Conservation (phyloP, 2,113 vertebrate genomes). For the Acanthochromis polyacanthus region DNA sequence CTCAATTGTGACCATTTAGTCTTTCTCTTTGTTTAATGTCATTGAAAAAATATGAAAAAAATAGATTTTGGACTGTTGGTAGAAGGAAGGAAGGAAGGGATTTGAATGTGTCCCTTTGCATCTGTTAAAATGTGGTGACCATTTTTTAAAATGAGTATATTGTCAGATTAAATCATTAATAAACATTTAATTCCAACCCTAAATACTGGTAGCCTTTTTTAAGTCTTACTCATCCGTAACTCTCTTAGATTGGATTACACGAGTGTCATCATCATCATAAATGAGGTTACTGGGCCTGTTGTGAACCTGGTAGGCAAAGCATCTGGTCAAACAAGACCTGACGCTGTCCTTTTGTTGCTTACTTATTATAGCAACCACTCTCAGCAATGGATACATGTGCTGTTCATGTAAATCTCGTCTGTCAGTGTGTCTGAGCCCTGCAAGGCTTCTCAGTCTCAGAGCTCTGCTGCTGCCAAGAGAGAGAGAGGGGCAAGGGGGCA, state of each 20-base stretch:
- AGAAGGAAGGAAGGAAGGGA: no score
- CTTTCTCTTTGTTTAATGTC: no score
- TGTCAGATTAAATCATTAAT: no score
- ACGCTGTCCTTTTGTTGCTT: constrained; percentile 38
- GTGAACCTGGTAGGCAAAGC: background rate
- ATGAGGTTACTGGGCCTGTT: background rate
- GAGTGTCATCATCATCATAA: background rate
- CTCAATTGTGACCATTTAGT: no score
- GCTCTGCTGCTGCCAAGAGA: constrained; percentile 46
- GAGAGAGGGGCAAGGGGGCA: constrained; percentile 1
- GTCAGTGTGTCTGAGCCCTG: constrained; percentile 21
- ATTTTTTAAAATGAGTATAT: no score
- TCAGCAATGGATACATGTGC: constrained; percentile 38
- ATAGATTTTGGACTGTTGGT: no score
- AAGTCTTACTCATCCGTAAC: background rate
- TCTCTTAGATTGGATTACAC: background rate
- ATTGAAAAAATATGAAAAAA: no score
- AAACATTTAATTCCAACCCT: no score
- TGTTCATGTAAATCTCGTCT: constrained; percentile 62
- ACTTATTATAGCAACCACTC: constrained; percentile 60
- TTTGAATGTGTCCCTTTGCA: no score
- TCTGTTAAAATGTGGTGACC: no score
- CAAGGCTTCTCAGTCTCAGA: constrained; percentile 28
- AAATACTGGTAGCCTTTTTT: background rate
- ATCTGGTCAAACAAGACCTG: constrained; percentile 30